Conservation (phyloP, 64 coral and sea anemone species). For the Montipora foliosa region DNA sequence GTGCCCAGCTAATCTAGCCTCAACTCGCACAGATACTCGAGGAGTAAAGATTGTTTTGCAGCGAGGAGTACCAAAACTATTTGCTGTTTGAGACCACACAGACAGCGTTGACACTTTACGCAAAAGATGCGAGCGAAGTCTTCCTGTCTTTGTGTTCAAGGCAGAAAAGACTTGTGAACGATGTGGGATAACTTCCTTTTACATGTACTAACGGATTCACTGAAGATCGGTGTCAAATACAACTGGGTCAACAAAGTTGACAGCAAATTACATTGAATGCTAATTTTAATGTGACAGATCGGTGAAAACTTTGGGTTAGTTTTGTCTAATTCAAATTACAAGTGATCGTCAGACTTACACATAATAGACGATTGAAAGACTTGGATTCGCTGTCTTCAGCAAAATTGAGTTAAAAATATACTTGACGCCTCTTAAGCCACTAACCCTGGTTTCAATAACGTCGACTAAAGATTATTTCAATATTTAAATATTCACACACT, state of each 20-base stretch:
- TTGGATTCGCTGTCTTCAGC: conserved; percentile 36
- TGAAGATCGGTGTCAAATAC: conserved; percentile 68
- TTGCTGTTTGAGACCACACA: conserved; percentile 60
- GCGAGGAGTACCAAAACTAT: conserved; percentile 51
- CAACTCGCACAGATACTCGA: neutral
- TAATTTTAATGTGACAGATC: conserved; percentile 96
- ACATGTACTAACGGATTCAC: conserved; percentile 20
- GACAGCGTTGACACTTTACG: conserved; percentile 86
- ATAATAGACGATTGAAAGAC: conserved; percentile 57
- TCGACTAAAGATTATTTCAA: conserved; percentile 76
- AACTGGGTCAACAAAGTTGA: conserved; percentile 87
- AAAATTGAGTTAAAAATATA: conserved; percentile 49
- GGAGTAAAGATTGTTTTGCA: conserved; percentile 2
- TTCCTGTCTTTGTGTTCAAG: neutral
- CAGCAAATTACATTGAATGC: conserved; percentile 81
- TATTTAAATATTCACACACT: conserved; percentile 89
- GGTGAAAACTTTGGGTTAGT: conserved; percentile 89
- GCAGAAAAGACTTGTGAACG: neutral
- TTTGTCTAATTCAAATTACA: conserved; percentile 97
- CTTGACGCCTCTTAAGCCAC: conserved; percentile 65
- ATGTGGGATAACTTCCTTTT: neutral
- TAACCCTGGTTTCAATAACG: conserved; percentile 79
- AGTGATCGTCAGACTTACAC: conserved; percentile 79
- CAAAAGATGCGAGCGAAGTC: conserved; percentile 71
- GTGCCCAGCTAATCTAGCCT: conserved; percentile 26